Evolutionary conservation across 2,797 vertebrate species (phyloP).

Genomic region (Megaceryle alcyon): DNA sequence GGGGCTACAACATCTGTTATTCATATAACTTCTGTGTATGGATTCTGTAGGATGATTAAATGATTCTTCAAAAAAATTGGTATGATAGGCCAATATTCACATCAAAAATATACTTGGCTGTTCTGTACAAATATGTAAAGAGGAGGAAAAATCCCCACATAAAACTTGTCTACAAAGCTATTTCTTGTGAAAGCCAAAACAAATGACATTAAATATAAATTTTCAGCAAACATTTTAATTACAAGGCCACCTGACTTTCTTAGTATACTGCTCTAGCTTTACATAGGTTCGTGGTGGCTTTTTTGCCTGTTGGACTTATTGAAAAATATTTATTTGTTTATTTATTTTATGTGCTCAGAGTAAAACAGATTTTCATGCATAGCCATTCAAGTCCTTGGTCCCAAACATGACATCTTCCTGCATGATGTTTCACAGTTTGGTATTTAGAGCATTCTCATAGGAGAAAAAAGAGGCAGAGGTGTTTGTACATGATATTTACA

Average conservation of each 20-base stretch:
- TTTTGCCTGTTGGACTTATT: not conserved
- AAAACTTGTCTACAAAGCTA: not conserved
- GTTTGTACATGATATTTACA: not conserved
- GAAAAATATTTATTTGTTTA: not conserved
- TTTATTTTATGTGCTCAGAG: not conserved
- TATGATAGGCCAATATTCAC: conserved; percentile 3
- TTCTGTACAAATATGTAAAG: conserved; percentile 15
- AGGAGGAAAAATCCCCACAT: conserved; percentile 13
- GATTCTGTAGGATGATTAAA: conserved; percentile 50
- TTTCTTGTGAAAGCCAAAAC: not conserved
- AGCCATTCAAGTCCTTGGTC: not conserved
- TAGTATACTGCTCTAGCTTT: not conserved
- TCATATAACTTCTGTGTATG: conserved; percentile 22
- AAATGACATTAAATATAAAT: not conserved
- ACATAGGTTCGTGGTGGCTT: not conserved
- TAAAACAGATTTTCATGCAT: not conserved
- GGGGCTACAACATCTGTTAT: conserved; percentile 34
- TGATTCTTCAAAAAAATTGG: not conserved
- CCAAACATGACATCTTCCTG: not conserved
- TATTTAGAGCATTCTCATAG: not conserved
- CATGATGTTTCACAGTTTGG: not conserved
- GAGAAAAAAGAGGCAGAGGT: not conserved
- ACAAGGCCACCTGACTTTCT: not conserved
- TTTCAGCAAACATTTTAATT: not conserved
- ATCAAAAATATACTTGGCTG: not conserved